Conservation (phyloP, 2,797 vertebrate genomes). For the Megaceryle alcyon region DNA sequence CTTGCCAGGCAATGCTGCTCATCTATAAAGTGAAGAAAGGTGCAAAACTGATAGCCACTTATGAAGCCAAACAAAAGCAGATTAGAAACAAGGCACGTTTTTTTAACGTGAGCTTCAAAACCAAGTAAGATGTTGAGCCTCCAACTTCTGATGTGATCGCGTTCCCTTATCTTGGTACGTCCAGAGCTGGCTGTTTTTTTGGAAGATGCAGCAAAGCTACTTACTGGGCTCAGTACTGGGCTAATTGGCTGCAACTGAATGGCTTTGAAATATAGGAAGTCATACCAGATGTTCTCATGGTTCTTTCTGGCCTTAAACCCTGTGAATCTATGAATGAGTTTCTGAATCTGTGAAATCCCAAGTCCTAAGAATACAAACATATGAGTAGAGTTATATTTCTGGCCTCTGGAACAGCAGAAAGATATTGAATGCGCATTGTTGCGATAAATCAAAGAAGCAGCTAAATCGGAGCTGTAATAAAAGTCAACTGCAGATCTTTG, state of each 20-base stretch:
- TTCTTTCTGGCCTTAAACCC: slow-evolving; percentile 53
- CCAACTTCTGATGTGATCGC: not conserved
- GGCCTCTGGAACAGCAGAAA: slow-evolving; percentile 60
- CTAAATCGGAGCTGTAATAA: slow-evolving; percentile 60
- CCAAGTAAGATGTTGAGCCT: not conserved
- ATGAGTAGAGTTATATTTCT: slow-evolving; percentile 66
- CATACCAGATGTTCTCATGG: slow-evolving; percentile 59
- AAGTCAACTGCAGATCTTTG: slow-evolving; percentile 61
- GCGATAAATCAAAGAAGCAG: slow-evolving; percentile 58
- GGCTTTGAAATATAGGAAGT: slow-evolving; percentile 61
- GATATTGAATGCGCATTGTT: slow-evolving; percentile 68
- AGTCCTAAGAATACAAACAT: slow-evolving; percentile 65
- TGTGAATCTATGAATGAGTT: slow-evolving; percentile 65
- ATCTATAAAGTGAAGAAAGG: not conserved
- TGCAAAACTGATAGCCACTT: not conserved
- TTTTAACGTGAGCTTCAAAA: not conserved
- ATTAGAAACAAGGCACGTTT: not conserved
- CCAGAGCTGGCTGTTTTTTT: slow-evolving; percentile 20
- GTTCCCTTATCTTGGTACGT: not conserved
- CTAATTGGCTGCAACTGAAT: slow-evolving; percentile 50
- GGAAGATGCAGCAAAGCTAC: slow-evolving; percentile 24
- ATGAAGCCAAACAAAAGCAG: not conserved
- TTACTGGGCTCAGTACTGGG: not conserved
- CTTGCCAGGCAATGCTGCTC: not conserved
- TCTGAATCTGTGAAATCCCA: slow-evolving; percentile 51